Evolutionary conservation across 53 echinoderm and acorn worm species (phyloP).

Genomic region (Holothuria leucospilota): DNA sequence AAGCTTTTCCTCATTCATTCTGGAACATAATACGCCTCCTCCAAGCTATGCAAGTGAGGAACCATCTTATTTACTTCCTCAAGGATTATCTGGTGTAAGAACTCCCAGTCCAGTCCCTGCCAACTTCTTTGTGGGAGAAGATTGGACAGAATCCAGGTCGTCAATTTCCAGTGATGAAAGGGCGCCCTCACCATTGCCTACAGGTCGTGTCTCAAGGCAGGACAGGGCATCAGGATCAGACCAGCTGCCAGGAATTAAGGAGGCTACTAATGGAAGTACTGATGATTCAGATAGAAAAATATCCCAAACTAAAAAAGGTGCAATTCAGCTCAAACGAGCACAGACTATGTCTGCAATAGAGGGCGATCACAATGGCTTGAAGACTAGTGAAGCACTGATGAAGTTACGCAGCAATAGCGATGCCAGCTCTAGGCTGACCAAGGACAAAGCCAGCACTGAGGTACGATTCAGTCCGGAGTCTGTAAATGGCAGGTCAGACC

Average conservation of each 20-base stretch:
- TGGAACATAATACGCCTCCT: slow-evolving; percentile 71
- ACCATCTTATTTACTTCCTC: neutral
- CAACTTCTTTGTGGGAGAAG: slow-evolving; percentile 57
- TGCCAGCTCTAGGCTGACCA: slow-evolving; percentile 77
- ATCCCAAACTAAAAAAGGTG: slow-evolving; percentile 18
- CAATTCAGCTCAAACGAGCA: slow-evolving; percentile 70
- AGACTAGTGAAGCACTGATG: slow-evolving; percentile 60
- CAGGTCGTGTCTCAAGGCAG: slow-evolving; percentile 39
- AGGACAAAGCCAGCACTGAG: slow-evolving; percentile 58
- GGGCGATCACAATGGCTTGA: slow-evolving; percentile 59
- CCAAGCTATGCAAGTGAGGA: slow-evolving; percentile 44
- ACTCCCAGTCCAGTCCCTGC: slow-evolving; percentile 37
- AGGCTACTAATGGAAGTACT: slow-evolving; percentile 42
- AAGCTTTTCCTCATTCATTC: slow-evolving; percentile 55
- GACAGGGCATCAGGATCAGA: slow-evolving; percentile 59
- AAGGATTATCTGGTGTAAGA: neutral
- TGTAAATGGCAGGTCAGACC: slow-evolving; percentile 66
- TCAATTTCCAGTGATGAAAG: slow-evolving; percentile 52
- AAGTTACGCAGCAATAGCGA: slow-evolving; percentile 96
- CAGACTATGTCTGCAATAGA: slow-evolving; percentile 92
- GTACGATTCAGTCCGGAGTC: slow-evolving; percentile 77
- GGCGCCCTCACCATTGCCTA: slow-evolving; percentile 57
- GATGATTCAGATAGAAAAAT: slow-evolving; percentile 23
- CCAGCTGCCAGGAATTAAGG: slow-evolving; percentile 68
- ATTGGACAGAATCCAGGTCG: slow-evolving; percentile 32